Base-by-base conservation (phyloP, 1,140 invertebrate genomes). In the Nephila pilipes region DNA sequence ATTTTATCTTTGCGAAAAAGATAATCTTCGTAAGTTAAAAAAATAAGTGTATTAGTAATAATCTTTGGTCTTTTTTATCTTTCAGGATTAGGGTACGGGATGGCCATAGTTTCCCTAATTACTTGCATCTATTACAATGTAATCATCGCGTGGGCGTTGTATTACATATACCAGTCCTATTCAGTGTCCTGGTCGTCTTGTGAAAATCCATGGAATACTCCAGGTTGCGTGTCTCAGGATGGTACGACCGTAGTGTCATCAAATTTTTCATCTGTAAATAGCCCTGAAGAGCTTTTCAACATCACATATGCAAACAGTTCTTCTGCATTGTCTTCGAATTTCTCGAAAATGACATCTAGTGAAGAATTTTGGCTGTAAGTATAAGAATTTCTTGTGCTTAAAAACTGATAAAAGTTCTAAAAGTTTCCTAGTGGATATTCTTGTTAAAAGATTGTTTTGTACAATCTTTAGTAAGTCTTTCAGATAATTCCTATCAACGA, bases 51-150 rank as follows among this genome's bases (percentile, higher is more conserved):
- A 58, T 3, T 20, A 55, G 25, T 83, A 16, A 25, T 20, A 16
- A 20, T 46, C 10, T 46, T 5, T 6, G 4, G 57, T 22, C 83
- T 22, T 22, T 83, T 18, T 46, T 5, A 20, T 29, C 18, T 81
- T 85, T 25, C 32, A 93, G 94, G 96, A 93, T 83, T 96, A 16
- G 96, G 96, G 1, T 96, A 95, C 94, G 95, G 95, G 14, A 96
- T 96, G 95, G 97, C 97, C 10, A 95, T 97, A 1, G 96, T 97
- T 0, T 97, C 97, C 8, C 96, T 96, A n/a, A 96, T 97, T 83
- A 96, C 98, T 32, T 96, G 97, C 25, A 96, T 97, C 0, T 97
- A 97, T 95, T 97, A 97, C 94, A 97, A 97, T 80, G 96, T 97
- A 2, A 96, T 97, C 57, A 97, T 97, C 94, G 97, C 97, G 0